Evolutionary conservation across 2,113 vertebrate species (phyloP), one percentile per base, ranked within the genome.

Genomic region (Dolichallabes microphthalmus): DNA sequence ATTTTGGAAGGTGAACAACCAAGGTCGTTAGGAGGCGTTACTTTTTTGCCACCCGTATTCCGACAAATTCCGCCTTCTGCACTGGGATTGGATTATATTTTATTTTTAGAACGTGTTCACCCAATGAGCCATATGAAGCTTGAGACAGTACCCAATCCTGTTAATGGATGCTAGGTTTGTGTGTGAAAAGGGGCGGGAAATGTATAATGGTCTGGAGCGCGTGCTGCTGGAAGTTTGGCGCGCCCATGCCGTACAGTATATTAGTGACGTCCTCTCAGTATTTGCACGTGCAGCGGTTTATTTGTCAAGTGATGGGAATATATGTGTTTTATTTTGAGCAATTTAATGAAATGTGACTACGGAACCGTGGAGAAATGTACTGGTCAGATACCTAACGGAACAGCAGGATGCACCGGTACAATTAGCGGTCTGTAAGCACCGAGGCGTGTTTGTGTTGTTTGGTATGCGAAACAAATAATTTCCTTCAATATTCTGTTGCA

Each of bases 1-100:
- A 84, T 95, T 94, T 94, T 91, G 88, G 35, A 85, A 80, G 4
- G 58, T 69, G 55, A 57, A 32, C 73, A 75, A 45, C n/a, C 30
- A 30, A 76, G 85, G 80, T 75, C 73, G 61, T 32, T 39, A 22
- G 79, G 39, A 74, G 53, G 19, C 55, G 57, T 68, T 39, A 68
- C 20, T 10, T n/a, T 25, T 71, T 20, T 17, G 2, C 30, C 30
- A 69, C 82, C 68, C 32, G 68, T 73, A 58, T 83, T 83, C 19
- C 5, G 19, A 25, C 11, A 13, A 30, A 35, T 10, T 6, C 19
- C 5, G 20, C 20, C n/a, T 69, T 57, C 66, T 57, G 50, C 11
- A 19, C 17, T 71, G 35, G 2, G 52, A 71, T 82, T 82, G 81
- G 81, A 17, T 39, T n/a, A 13, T 58, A 20, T 0, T 20, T 68